A percentile compares a stretch with the other conserved stretches of the same genome.
phyloP scores from a whole-genome alignment of 1,140 invertebrate genomes.

The Aporrectodea caliginosa region DNA sequence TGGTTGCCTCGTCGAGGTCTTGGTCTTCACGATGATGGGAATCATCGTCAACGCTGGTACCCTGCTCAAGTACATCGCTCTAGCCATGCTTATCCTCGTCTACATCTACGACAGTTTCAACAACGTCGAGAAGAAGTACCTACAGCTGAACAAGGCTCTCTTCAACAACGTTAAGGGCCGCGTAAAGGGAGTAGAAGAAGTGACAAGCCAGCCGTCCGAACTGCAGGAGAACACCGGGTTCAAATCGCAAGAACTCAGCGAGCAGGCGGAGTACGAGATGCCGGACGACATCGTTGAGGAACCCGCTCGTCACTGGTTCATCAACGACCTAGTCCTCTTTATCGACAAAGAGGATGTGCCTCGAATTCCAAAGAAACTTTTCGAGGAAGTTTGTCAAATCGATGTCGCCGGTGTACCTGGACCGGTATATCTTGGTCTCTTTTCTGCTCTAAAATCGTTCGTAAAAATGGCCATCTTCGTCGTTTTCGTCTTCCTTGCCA shows the following conservation, averaged over 20 bases:
- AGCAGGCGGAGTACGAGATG: constrained; percentile 31
- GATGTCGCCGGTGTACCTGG: constrained; percentile 49
- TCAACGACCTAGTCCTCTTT: constrained; percentile 50
- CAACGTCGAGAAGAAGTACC: constrained; percentile 40
- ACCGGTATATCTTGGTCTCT: constrained; percentile 48
- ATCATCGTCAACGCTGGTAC: constrained; percentile 43
- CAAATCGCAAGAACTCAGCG: constrained; percentile 31
- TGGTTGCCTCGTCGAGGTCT: constrained; percentile 46
- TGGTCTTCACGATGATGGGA: constrained; percentile 48
- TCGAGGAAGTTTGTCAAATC: constrained; percentile 50
- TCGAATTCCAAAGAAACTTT: constrained; percentile 47
- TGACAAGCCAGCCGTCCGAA: constrained; percentile 48
- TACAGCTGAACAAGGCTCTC: constrained; percentile 41
- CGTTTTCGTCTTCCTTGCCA: constrained; percentile 52
- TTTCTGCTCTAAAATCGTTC: constrained; percentile 51
- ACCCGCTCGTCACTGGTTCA: constrained; percentile 43
- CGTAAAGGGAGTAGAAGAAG: constrained; percentile 36
- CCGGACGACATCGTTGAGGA: constrained; percentile 38
- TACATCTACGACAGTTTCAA: constrained; percentile 41
- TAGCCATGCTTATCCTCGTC: constrained; percentile 40
- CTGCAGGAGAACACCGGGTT: constrained; percentile 49
- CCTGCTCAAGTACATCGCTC: constrained; percentile 39
- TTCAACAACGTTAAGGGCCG: constrained; percentile 32
- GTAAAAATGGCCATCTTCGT: constrained; percentile 50
- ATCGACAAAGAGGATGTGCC: constrained; percentile 51